Conservation (phyloP, 2,888 invertebrate species). For the Amiota minor region DNA sequence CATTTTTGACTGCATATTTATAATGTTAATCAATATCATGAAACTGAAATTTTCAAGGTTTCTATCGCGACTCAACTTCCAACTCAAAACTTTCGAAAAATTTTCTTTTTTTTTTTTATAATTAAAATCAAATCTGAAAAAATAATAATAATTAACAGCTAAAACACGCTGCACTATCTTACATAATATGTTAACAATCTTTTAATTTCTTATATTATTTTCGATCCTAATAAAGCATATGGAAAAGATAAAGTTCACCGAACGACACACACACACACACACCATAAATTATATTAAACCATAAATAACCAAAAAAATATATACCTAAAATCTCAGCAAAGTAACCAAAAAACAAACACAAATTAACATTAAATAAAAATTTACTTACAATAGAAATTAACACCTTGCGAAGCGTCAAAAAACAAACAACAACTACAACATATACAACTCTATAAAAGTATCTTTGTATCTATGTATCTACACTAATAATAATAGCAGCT, state of each 20-base stretch:
- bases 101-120: too few relatives aligned
- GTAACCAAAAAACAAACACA: not conserved
- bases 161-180: too few relatives aligned
- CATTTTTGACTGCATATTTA: too few relatives aligned
- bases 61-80: too few relatives aligned
- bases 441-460: not conserved
- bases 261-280: not conserved
- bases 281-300: too few relatives aligned
- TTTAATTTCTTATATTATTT: not conserved
- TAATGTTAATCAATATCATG: too few relatives aligned
- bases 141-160: too few relatives aligned
- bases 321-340: not conserved
- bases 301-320: not conserved
- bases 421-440: conserved; percentile 5
- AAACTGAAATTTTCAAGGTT: too few relatives aligned
- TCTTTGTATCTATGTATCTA: not conserved
- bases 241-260: conserved; percentile 5
- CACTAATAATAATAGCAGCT: not conserved
- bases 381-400: conserved; percentile 63
- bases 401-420: conserved; percentile 44
- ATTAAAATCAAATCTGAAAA: too few relatives aligned
- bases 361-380: conserved; percentile 33
- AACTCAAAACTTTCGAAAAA: too few relatives aligned
- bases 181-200: too few relatives aligned
- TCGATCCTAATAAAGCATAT: not conserved